Base-by-base conservation (phyloP, 2,113 vertebrate species). In the cattle (Bos taurus) region DNA sequence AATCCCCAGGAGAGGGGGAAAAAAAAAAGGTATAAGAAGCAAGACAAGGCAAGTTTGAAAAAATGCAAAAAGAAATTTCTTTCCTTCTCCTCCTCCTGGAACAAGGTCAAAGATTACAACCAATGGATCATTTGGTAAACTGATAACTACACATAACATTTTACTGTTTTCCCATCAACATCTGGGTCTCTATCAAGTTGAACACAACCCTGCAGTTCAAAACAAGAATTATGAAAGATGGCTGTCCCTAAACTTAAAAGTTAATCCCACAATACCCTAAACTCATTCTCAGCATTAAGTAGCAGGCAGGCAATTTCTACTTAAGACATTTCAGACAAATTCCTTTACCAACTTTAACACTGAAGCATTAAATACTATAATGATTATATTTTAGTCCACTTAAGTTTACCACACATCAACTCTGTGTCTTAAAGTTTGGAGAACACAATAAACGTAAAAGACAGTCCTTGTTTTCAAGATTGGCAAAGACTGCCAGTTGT, bases 291-390 rank as follows among this genome's bases (percentile, higher is more conserved):
- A 82, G 54, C 19, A 71, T 84, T 95, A 62, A 88, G 52, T 0
- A 33, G 25, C 54, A 95, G 14, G n/a, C 16, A 93, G 36, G 10
- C 7, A 78, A 91, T 54, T 30, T 81, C 82, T 92, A 96, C 60
- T 90, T n/a, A 56, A 71, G 54, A 91, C 50, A 96, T 26, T 95
- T 26, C 59, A 95, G 30, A 89, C 91, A 93, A 95, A 94, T 48
- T 64, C 25, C 86, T 23, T 96, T 95, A 64, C 10, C 46, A 91
- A 89, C 10, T 96, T 86, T 26, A 90, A 87, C 11, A 1, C 26
- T 43, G 86, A 84, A 94, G 94, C 25, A 83, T 46, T 94, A 78
- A 90, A 96, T 90, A 86, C 36, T 88, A 56, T 62, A 81, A 94
- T 90, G n/a, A 59, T 91, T 78, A 13, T 56, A 43, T 17, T 90